Conservation (phyloP, 2,113 vertebrate genomes). For the Cepphus grylle region DNA sequence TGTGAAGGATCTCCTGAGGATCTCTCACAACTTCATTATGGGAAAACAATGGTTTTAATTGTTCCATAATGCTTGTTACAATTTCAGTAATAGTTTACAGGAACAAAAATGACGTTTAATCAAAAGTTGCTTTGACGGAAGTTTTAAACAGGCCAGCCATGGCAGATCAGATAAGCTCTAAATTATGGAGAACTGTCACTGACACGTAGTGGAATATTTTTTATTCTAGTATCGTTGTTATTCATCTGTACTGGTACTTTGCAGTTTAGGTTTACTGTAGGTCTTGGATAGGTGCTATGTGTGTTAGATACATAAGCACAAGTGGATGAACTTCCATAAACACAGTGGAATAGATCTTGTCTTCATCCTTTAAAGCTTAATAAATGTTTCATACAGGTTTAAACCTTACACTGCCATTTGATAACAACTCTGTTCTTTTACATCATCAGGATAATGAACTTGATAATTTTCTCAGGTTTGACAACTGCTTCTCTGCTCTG, state of each 20-base stretch:
- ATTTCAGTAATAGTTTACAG: slow-evolving; percentile 33
- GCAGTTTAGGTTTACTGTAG: not conserved
- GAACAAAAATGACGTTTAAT: slow-evolving; percentile 50
- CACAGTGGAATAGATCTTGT: not conserved
- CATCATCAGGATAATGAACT: not conserved
- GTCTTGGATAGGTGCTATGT: not conserved
- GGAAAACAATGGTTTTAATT: not conserved
- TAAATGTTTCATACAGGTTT: not conserved
- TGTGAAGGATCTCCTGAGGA: not conserved
- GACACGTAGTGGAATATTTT: not conserved
- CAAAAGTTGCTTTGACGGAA: slow-evolving; percentile 22
- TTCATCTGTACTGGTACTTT: not conserved
- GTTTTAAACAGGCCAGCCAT: slow-evolving; percentile 12
- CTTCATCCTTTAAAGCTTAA: not conserved
- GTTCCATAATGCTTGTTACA: not conserved
- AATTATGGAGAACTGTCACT: not conserved
- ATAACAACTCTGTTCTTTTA: not conserved
- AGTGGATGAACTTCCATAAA: not conserved
- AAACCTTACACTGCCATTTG: not conserved
- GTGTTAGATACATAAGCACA: not conserved
- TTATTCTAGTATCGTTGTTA: not conserved
- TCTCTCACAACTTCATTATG: not conserved
- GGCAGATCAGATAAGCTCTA: not conserved
- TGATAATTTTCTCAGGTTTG: not conserved
- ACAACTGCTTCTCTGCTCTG: not conserved